These are phyloP conservation scores for Eretmocerus hayati DNA, from an alignment of 2,888 invertebrate genomes.

Conservation along the genomic window DNA sequence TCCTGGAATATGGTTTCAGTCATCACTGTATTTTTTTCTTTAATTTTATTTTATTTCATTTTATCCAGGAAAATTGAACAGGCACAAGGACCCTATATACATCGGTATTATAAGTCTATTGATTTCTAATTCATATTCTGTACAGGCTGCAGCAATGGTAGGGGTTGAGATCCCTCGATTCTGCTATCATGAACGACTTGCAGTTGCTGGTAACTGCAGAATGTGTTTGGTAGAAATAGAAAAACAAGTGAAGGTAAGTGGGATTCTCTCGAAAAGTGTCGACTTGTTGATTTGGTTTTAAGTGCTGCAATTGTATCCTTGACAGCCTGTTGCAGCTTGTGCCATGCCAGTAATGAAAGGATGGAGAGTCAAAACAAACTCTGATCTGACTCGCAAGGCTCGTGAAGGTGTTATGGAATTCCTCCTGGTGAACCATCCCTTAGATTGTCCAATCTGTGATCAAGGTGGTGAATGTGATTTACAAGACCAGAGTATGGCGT, in stretches of 20 bases:
- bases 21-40: too few species aligned
- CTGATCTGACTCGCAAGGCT: slow-evolving; percentile 73
- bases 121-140: not conserved
- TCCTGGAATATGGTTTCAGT: too few species aligned
- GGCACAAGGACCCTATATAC: too few species aligned
- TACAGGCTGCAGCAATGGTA: slow-evolving; percentile 84
- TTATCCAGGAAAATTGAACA: too few species aligned
- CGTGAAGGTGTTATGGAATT: slow-evolving; percentile 97
- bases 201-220: slow-evolving; percentile 97
- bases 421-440: slow-evolving; percentile 92
- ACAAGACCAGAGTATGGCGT: slow-evolving; percentile 99
- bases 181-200: slow-evolving; percentile 97
- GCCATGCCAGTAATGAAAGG: slow-evolving; percentile 99
- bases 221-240: slow-evolving; percentile 99
- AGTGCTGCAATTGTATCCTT: not conserved
- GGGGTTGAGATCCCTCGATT: slow-evolving; percentile 98
- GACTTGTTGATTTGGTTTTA: not conserved
- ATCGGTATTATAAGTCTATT: too few species aligned
- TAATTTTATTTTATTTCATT: too few species aligned
- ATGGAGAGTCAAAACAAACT: slow-evolving; percentile 97
- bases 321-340: slow-evolving; percentile 91
- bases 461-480: slow-evolving; percentile 92
- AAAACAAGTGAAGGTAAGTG: slow-evolving; percentile 77
- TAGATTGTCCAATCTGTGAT: slow-evolving; percentile 99
- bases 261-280: too few species aligned